Percentiles rank a stretch among this genome's conserved stretches.
Evolutionary conservation across 2,888 invertebrate genomes (phyloP).

Genomic region (Diadegma fenestrale): DNA sequence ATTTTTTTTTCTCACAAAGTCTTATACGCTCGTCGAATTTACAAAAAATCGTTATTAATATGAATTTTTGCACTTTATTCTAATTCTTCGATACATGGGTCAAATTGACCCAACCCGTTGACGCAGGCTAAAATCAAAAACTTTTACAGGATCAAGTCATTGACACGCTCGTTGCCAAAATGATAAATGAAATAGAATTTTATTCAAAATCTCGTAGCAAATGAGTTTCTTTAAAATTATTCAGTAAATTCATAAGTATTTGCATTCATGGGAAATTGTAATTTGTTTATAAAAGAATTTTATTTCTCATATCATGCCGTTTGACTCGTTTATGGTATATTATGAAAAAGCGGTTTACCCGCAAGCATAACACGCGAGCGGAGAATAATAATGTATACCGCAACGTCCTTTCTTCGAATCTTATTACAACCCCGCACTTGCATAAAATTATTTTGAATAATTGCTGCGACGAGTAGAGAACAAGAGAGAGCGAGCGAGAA

Average conservation of each 20-base stretch:
- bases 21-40: too few relatives aligned
- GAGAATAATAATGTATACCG: slow-evolving; percentile 37
- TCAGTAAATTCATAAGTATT: not conserved
- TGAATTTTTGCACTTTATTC: too few relatives aligned
- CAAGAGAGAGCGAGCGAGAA: not conserved
- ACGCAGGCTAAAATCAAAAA: not conserved
- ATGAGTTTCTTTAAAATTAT: not conserved
- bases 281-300: not conserved
- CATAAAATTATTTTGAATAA: slow-evolving; percentile 67
- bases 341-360: slow-evolving; percentile 42
- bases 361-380: slow-evolving; percentile 59
- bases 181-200: not conserved
- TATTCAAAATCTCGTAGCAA: not conserved
- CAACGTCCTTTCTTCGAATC: slow-evolving; percentile 50
- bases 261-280: not conserved
- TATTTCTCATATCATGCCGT: not conserved
- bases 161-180: not conserved
- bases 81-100: too few relatives aligned
- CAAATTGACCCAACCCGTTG: too few relatives aligned
- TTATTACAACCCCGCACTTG: slow-evolving; percentile 66
- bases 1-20: not conserved
- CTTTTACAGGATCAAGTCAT: not conserved
- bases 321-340: slow-evolving; percentile 27
- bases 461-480: slow-evolving; percentile 44
- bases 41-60: too few relatives aligned